Base-by-base conservation (phyloP, 2,797 vertebrate genomes). In the Sylvia borin region DNA sequence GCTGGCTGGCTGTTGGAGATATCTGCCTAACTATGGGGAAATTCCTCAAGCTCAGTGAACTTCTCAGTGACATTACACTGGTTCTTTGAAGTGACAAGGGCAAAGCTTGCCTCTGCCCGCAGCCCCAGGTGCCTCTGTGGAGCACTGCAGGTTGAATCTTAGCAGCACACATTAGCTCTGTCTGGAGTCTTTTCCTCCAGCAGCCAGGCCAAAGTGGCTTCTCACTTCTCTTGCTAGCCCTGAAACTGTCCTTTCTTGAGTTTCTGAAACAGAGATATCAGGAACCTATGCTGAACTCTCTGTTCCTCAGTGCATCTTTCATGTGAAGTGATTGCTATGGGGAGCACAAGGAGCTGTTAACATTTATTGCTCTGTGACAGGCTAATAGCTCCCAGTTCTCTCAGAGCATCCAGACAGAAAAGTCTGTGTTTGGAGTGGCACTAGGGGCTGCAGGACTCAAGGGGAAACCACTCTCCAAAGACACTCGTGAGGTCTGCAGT, bases 1-100 rank as follows among this genome's bases (percentile, higher is more conserved):
- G 27, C n/a, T 85, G 50, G 38, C 38, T 74, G 42, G 11, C 29
- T 64, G 27, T 42, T 84, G 57, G 62, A 77, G 65, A 70, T 47
- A 70, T 81, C 50, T 89, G 21, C 36, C 40, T 81, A 73, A 78
- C 84, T 43, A 26, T n/a, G 9, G 42, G 68, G 54, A 95, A 87
- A 96, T 97, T 94, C 95, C 86, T 81, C 66, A 86, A 82, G 65
- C 25, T 93, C 72, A 92, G 48, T 57, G 67, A 87, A 93, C 65
- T 91, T 87, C 75, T 85, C 55, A 61, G 71, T 80, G 77, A 76
- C 54, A 42, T 27, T 53, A 86, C 32, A 82, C 15, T 1, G 4
- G 29, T 89, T 75, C 21, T 4, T 1, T 40, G 22, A 40, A 84
- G 48, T 29, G 7, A 42, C 9, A 79, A 71, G 45, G 16, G 10